Evolutionary conservation across 2,797 vertebrate genomes (phyloP), one percentile per base, ranked within the genome.

Genomic region (Stomatorhinus walkeri): DNA sequence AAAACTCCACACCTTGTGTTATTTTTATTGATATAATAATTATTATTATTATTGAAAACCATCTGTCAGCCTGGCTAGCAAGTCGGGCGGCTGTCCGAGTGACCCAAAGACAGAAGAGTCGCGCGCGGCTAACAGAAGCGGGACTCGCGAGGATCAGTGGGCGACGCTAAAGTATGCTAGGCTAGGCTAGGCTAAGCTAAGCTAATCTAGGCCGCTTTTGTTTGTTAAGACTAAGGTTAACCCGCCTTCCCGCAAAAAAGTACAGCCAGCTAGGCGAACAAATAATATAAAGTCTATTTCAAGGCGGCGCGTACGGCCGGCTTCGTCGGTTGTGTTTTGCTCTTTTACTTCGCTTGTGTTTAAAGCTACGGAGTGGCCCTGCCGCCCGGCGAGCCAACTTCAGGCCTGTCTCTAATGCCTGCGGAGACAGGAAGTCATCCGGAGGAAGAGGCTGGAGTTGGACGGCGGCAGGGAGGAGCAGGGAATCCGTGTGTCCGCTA

Each of bases 391-490:
- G 19, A 79, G 87, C 84, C 10, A 56, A 81, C 59, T 48, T 43
- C 16, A 32, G 36, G 72, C 88, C 52, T 36, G 52, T 81, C 52
- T 51, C 51, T 54, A 90, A 87, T 54, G 76, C 68, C 86, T 85
- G 88, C 81, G 89, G 89, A 86, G 64, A 88, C 91, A 90, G 91
- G 91, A 92, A 91, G 91, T 90, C 48, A 88, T 87, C 52, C 59
- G 43, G 54, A 68, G 89, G 89, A 89, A 88, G 76, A 81, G 76
- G 88, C 90, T 64, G 72, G 24, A 76, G 89, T 88, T 90, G 89
- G 90, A 89, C 51, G 51, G 59, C 46, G 46, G 68, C 87, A 32
- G 72, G 88, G 79, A 64, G 88, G 79, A 88, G 76, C 76, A 12
- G 32, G n/a, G 49, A 22, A 32, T 88, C 32, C 6, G 8, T 36